Base-by-base conservation (phyloP, 1,140 invertebrate genomes). In the Ceratoteleas bidentatus region DNA sequence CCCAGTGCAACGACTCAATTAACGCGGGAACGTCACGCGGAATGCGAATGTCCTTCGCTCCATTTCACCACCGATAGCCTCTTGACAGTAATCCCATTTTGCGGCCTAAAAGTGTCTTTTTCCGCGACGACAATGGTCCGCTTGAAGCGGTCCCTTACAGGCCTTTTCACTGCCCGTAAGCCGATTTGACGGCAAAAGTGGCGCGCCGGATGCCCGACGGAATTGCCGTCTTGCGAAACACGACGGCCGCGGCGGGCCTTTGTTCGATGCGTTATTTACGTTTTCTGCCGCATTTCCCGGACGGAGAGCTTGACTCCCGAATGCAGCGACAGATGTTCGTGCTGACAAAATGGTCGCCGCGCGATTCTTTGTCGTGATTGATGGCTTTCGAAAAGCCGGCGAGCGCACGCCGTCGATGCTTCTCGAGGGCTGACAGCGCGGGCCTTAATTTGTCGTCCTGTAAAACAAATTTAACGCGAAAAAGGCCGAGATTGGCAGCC, bases 51-150 rank as follows among this genome's bases (percentile, higher is more conserved):
- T 87, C 85, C 34, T 16, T 24, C 73, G 87, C 83, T 86, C 86
- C 84, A 85, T 85, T 86, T 86, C 82, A 83, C 69, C 69, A 1
- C 62, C 69, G 58, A 75, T 75, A 83, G 78, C 14, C 58, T 60
- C 58, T 52, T 32, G 7, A 85, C 85, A 69, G 85, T 89, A 90
- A 91, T 91, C 90, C 87, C 88, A 89, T 90, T 91, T 85, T 77
- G 64, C 57, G 85, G 77, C 70, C 69, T 79, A 85, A 24, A 84
- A 85, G 85, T 85, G 86, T 85, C 84, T 75, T 66, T 84, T 82
- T 68, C 43, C 68, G 57, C 64, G 38, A 62, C 83, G 70, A 91
- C 90, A 91, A 91, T 91, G 54, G 86, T 7, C 82, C 72, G 77
- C 11, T 15, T 16, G 85, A 86, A 74, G 69, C 43, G n/a, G 49